Percentiles rank a stretch among this genome's conserved stretches.
Conservation (phyloP, 1,140 invertebrate species). For the Rhyzopertha dominica region DNA sequence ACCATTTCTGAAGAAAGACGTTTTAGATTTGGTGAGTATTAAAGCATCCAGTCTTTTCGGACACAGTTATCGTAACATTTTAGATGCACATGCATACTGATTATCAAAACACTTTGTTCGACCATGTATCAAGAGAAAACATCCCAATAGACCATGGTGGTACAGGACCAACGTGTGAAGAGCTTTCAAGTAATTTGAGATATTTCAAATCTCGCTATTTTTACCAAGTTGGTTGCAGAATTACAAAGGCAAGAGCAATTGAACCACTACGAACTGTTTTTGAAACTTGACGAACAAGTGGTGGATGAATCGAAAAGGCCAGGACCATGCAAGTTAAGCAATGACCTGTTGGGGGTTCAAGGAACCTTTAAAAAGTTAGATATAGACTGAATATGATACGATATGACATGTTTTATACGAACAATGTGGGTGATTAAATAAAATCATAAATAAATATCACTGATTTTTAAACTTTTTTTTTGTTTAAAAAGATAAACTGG, state of each 20-base stretch:
- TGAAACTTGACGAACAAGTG: conserved; percentile 49
- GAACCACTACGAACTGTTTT: conserved; percentile 51
- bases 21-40: conserved; percentile 50
- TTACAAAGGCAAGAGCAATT: conserved; percentile 28
- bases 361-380: conserved; percentile 71
- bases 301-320: conserved; percentile 58
- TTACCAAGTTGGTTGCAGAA: conserved; percentile 23
- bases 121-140: too few species aligned
- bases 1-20: conserved; percentile 65
- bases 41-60: conserved; percentile 59
- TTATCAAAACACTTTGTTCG: too few species aligned
- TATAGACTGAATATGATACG: conserved; percentile 59
- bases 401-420: too few species aligned
- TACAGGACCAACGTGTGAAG: too few species aligned
- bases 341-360: conserved; percentile 62
- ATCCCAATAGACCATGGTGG: too few species aligned
- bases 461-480: too few species aligned
- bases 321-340: conserved; percentile 58
- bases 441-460: too few species aligned
- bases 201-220: neutral
- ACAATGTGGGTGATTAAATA: too few species aligned
- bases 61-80: too few species aligned
- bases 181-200: too few species aligned
- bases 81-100: too few species aligned
- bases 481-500: too few species aligned